Conservation (phyloP, 1,140 invertebrate species). For the Zaprionus capensis region DNA sequence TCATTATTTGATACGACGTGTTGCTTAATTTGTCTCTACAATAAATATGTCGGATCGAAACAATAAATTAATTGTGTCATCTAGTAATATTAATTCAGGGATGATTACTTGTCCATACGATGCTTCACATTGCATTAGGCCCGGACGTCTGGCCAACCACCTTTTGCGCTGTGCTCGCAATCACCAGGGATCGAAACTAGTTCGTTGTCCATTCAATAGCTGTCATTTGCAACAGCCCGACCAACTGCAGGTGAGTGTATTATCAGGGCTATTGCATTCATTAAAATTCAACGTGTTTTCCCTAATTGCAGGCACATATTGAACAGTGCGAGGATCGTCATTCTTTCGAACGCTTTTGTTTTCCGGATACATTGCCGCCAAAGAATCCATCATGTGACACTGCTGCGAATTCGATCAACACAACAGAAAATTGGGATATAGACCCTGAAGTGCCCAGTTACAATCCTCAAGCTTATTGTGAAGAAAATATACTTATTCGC, state of each 20-base stretch:
- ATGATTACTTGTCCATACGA: slow-evolving; percentile 54
- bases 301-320: slow-evolving; percentile 25
- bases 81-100: not conserved
- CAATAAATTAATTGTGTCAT: not conserved
- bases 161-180: slow-evolving; percentile 49
- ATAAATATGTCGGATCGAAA: not conserved
- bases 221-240: slow-evolving; percentile 21
- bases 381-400: not conserved
- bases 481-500: slow-evolving; percentile 10
- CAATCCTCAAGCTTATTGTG: slow-evolving; percentile 42
- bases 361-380: slow-evolving; percentile 13
- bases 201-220: slow-evolving; percentile 47
- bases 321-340: slow-evolving; percentile 17
- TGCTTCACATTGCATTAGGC: slow-evolving; percentile 23
- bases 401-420: not conserved
- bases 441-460: slow-evolving; percentile 44
- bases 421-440: slow-evolving; percentile 54
- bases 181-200: slow-evolving; percentile 17
- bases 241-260: slow-evolving; percentile 33
- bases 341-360: not conserved
- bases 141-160: slow-evolving; percentile 30
- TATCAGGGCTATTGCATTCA: not conserved
- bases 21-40: not conserved
- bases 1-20: not conserved
- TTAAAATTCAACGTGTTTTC: not conserved